A percentile compares a stretch with the other conserved stretches of the same genome.
phyloP scores from a whole-genome alignment of 2,797 vertebrate genomes.

The Sphaeramia orbicularis region DNA sequence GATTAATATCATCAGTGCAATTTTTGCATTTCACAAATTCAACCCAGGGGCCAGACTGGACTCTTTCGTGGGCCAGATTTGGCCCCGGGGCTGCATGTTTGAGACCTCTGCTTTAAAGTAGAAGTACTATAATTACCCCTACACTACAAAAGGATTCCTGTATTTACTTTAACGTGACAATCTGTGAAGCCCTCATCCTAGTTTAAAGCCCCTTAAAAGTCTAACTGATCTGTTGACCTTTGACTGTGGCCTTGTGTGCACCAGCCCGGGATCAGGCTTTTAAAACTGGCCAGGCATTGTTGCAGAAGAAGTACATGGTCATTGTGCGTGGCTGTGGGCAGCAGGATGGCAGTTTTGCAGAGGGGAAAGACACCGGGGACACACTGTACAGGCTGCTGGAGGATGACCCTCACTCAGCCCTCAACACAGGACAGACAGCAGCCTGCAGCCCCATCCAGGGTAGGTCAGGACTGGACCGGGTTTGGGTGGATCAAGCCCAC shows the following conservation, averaged over 20 bases:
- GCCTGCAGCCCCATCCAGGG: conserved; percentile 69
- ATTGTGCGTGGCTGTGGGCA: conserved; percentile 58
- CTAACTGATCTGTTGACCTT: not conserved
- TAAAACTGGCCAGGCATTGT: conserved; percentile 68
- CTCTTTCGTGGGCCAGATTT: too few species aligned
- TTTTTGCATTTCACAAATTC: too few species aligned
- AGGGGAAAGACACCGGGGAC: conserved; percentile 58
- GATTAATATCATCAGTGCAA: too few species aligned
- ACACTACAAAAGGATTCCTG: conserved; percentile 6
- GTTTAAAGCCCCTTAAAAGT: not conserved
- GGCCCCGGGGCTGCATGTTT: too few species aligned
- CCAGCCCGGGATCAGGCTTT: conserved; percentile 63
- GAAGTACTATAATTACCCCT: not conserved
- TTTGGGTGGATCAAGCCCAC: not conserved
- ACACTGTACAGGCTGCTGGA: conserved; percentile 81
- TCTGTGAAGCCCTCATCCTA: not conserved
- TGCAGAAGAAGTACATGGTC: conserved; percentile 82
- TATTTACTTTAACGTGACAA: not conserved
- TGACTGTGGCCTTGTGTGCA: conserved; percentile 65
- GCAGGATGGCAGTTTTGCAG: conserved; percentile 69
- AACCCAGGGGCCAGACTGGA: too few species aligned
- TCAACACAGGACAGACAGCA: conserved; percentile 80
- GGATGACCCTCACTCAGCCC: conserved; percentile 76
- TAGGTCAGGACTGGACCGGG: conserved; percentile 63
- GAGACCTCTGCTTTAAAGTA: too few species aligned